phyloP scores from a whole-genome alignment of 2,888 invertebrate genomes.

The Ophion ventricosus region DNA sequence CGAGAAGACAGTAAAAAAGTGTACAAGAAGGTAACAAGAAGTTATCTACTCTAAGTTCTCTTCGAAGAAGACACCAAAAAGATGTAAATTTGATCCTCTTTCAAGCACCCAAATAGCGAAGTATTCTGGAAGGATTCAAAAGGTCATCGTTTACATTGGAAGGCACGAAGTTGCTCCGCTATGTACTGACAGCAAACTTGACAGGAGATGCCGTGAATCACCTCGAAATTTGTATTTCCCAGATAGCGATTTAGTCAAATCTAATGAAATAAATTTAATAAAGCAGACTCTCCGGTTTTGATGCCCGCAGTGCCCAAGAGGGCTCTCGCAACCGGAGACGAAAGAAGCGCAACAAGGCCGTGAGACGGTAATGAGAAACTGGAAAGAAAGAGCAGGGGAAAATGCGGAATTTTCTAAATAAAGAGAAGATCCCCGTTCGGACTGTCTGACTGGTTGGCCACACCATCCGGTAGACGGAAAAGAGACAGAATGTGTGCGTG shows the following conservation, averaged over 20 bases:
- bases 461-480: conserved; percentile 44
- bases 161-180: no score
- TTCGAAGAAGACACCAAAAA: no score
- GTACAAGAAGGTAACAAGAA: no score
- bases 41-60: no score
- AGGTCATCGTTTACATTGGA: no score
- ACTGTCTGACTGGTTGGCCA: conserved; percentile 55
- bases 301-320: conserved; percentile 25
- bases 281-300: background rate
- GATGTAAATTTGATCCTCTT: no score
- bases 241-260: conserved; percentile 23
- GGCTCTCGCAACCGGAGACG: conserved; percentile 9
- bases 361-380: background rate
- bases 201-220: background rate
- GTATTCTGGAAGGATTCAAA: no score
- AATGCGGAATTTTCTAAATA: conserved; percentile 79
- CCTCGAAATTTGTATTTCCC: background rate
- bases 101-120: no score
- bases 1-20: background rate
- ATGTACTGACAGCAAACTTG: background rate
- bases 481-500: conserved; percentile 36
- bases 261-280: conserved; percentile 11
- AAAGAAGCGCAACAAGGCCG: conserved; percentile 27
- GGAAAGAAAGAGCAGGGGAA: conserved; percentile 53
- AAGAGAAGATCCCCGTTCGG: conserved; percentile 70